Conservation (phyloP, 2,888 invertebrate genomes). For the Exocentrus adspersus region DNA sequence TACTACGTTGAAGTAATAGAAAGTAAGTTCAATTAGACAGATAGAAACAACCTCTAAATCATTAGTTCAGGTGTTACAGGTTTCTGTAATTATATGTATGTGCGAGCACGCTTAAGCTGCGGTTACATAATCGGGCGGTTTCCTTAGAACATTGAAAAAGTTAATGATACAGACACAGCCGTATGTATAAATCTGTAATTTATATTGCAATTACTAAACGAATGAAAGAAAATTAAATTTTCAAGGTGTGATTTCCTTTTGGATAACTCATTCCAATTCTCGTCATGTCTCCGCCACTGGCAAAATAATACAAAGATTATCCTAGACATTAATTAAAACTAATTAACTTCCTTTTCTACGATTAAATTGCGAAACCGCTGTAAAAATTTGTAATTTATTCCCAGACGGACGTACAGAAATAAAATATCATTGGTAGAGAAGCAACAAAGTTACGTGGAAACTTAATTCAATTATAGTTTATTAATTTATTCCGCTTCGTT, state of each 20-base stretch:
- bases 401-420: slow-evolving; percentile 7
- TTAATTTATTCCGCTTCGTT: slow-evolving; percentile 21
- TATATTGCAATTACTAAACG: too few species aligned
- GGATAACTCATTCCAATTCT: too few species aligned
- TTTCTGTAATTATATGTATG: neutral
- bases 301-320: too few species aligned
- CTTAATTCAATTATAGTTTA: slow-evolving; percentile 19
- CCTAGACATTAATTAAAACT: too few species aligned
- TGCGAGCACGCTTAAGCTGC: neutral
- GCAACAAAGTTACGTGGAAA: slow-evolving; percentile 16
- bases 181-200: too few species aligned
- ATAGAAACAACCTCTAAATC: slow-evolving; percentile 3
- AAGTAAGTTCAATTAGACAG: slow-evolving; percentile 3
- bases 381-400: slow-evolving; percentile 9
- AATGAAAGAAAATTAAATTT: too few species aligned
- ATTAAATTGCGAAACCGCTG: neutral
- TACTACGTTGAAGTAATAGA: neutral
- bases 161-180: neutral
- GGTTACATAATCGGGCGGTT: neutral
- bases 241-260: too few species aligned
- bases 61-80: slow-evolving; percentile 2
- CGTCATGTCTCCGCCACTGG: too few species aligned
- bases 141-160: neutral
- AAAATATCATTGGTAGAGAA: neutral
- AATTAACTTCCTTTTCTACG: neutral